A percentile compares a stretch with the other conserved stretches of the same genome.
phyloP scores from a whole-genome alignment of 2,797 vertebrate species.

The Arrhamphus sclerolepis region DNA sequence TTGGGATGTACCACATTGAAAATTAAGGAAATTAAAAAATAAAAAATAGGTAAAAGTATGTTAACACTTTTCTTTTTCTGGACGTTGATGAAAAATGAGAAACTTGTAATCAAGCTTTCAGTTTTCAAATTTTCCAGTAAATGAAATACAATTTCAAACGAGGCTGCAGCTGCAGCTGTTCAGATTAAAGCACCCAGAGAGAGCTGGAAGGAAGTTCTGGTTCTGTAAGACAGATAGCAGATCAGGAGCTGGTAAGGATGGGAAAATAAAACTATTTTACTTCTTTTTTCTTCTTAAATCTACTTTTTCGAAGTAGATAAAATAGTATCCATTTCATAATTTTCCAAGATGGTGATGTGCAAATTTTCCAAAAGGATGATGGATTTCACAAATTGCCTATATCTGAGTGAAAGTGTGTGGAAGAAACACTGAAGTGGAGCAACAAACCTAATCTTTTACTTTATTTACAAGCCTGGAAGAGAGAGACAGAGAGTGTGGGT shows the following conservation, averaged over 20 bases:
- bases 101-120: too few relatives aligned
- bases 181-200: too few relatives aligned
- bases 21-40: too few relatives aligned
- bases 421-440: conserved; percentile 7
- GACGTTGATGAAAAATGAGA: neutral
- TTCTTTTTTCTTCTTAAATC: too few relatives aligned
- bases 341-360: too few relatives aligned
- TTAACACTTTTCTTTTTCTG: conserved; percentile 4
- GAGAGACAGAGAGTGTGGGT: neutral
- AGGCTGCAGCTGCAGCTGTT: neutral
- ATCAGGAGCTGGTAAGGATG: too few relatives aligned
- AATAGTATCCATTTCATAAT: too few relatives aligned
- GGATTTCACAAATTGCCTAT: neutral
- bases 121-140: neutral
- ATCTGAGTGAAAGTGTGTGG: neutral
- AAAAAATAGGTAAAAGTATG: neutral
- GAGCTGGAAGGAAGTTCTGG: too few relatives aligned
- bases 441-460: conserved; percentile 4
- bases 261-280: too few relatives aligned
- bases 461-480: conserved; percentile 29
- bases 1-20: neutral
- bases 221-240: too few relatives aligned
- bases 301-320: too few relatives aligned
- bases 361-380: neutral
- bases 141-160: neutral